Evolutionary conservation across 2,888 invertebrate genomes (phyloP), one percentile per base, ranked within the genome.

Genomic region (Drosophila subquinaria): DNA sequence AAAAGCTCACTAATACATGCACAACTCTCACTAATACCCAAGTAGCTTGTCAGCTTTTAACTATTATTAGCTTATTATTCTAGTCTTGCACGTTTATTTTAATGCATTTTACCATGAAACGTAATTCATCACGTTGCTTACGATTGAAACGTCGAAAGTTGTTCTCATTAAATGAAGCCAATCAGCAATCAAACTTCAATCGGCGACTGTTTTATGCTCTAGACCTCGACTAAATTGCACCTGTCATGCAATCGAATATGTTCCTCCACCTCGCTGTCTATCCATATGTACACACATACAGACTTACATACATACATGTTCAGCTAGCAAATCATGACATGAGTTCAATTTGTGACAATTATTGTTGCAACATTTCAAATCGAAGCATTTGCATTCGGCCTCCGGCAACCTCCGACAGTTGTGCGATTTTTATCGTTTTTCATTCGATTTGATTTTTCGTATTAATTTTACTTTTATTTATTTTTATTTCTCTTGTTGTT

Each of bases 341-440:
- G 89, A 90, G 90, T 90, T 90, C 90, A 90, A 90, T 90, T 90
- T 90, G 90, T 90, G 90, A 90, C 90, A 90, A 90, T 90, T 90
- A 90, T 90, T 90, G 81, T 90, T 90, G 90, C 90, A 90, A 90
- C 90, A 90, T 90, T 90, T 90, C 84, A 89, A 79, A 81, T 73
- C 67, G 70, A 42, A 59, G 65, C 65, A 86, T 73, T 75, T 77
- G 76, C 75, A 75, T 77, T 69, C 74, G 78, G 78, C 74, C 78
- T 69, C 76, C 73, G 78, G 78, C 78, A 63, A 66, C 63, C 76
- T 62, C 57, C 63, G 85, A 69, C 88, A 78, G 80, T 73, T 83
- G 70, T 69, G 70, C 63, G 42, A 51, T 51, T 57, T 56, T 62
- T 50, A 57, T 74, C 67, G 36, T 69, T 70, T 81, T 56, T 67